Base-by-base conservation (phyloP, 2,797 vertebrate genomes). In the Xenopus petersii region DNA sequence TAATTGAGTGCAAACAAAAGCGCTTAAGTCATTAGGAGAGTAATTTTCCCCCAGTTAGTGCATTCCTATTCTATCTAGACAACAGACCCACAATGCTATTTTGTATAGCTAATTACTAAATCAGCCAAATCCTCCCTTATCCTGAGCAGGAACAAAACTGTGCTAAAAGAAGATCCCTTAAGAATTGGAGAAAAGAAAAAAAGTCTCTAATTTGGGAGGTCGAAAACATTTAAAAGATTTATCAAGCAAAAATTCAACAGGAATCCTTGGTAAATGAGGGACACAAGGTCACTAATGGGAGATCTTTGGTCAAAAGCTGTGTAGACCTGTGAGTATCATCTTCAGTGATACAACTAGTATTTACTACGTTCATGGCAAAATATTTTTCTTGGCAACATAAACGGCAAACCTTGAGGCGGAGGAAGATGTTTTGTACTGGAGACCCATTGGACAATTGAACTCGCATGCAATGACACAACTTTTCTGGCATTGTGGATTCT, bases 1-100 rank as follows among this genome's bases (percentile, higher is more conserved):
- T 79, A 74, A 79, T 66, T 70, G 76, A 79, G n/a, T 24, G 4
- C 61, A 74, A 70, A 79, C 71, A 79, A 79, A 56, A 65, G 47
- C 36, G 48, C 24, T 16, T 30, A 70, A 70, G 71, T 70, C 71
- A 74, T 79, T 74, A 79, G 30, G 61, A 13, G 59, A 61, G 66
- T 54, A 65, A 70, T 74, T 74, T 78, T 74, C 67, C 61, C 67
- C 47, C 47, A 47, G 67, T 54, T 60, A 70, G 42, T 70, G 26
- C 49, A 74, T 66, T 65, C 65, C 67, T 61, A 70, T 74, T 74
- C 71, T 65, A 42, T 42, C 26, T 47, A 70, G 51, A 64, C 71
- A 74, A 79, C 17, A 49, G 54, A 16, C 59, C 62, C 26, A 62
- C 70, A 67, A 72, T 72, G 12, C 15, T 64, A 78, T 74, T 69